Percentiles rank a stretch among this genome's conserved stretches.
Evolutionary conservation across 1,140 invertebrate genomes (phyloP).

Genomic region (Chionoecetes opilio): DNA sequence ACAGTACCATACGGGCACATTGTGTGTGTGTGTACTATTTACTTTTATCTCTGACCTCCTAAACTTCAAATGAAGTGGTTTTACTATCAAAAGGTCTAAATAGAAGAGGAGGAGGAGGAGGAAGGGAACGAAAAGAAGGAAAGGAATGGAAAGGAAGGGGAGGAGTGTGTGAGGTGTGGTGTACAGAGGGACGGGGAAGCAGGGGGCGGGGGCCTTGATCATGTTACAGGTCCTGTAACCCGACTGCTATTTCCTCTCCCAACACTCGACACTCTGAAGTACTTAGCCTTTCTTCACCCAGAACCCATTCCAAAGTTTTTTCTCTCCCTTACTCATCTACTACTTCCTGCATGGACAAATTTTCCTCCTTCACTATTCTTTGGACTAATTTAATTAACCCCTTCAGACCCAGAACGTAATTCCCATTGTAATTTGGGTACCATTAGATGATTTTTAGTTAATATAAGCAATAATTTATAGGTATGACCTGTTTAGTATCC

Average conservation of each 20-base stretch:
- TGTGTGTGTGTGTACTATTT: background rate
- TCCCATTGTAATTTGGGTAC: no score
- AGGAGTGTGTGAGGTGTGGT: background rate
- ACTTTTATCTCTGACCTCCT: background rate
- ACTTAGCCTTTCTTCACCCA: background rate
- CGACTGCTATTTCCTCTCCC: conserved; percentile 4
- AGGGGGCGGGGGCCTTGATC: background rate
- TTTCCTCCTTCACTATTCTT: no score
- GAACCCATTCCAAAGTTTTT: background rate
- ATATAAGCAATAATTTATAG: no score
- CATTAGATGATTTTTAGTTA: no score
- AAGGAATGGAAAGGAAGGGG: background rate
- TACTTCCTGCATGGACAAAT: background rate
- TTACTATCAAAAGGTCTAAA: background rate
- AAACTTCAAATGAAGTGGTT: background rate
- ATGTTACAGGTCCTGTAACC: conserved; percentile 11
- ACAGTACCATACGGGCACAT: no score
- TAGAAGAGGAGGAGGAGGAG: background rate
- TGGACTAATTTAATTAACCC: no score
- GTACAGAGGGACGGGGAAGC: background rate
- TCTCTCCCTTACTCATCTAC: background rate
- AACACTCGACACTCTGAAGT: background rate
- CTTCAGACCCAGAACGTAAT: no score
- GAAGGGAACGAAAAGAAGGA: no score
- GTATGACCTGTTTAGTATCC: no score